phyloP scores from a whole-genome alignment of 2,113 vertebrate species.

The Ageneiosus marmoratus region DNA sequence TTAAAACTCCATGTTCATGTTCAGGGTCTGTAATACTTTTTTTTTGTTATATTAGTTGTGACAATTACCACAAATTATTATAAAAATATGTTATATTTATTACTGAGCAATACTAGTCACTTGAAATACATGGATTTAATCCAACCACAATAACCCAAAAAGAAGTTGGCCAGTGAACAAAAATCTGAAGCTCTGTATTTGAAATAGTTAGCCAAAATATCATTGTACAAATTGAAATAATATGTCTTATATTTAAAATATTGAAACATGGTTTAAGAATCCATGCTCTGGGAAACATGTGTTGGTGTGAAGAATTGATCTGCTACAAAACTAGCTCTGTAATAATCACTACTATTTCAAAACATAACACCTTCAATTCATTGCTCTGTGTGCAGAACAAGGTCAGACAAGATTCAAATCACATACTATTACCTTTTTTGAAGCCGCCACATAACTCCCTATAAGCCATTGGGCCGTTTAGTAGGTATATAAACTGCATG shows the following conservation, averaged over 20 bases:
- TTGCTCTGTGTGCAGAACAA: not conserved
- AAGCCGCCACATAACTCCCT: not conserved
- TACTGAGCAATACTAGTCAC: not conserved
- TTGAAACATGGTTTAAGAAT: no score
- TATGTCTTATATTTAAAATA: not conserved
- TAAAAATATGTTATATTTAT: not conserved
- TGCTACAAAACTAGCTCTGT: not conserved
- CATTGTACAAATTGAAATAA: not conserved
- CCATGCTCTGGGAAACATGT: not conserved
- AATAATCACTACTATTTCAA: not conserved
- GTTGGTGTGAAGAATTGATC: not conserved
- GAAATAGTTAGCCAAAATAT: not conserved
- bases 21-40: not conserved
- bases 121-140: not conserved
- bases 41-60: not conserved
- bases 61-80: not conserved
- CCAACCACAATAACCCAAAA: not conserved
- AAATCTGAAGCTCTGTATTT: not conserved
- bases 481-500: slow-evolving; percentile 36
- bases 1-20: not conserved
- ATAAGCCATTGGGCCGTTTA: not conserved
- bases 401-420: slow-evolving; percentile 1
- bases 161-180: not conserved
- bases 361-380: not conserved
- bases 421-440: not conserved